Evolutionary conservation across 1,140 invertebrate species (phyloP), one percentile per base, ranked within the genome.

Genomic region (Hydropsyche tenuis): DNA sequence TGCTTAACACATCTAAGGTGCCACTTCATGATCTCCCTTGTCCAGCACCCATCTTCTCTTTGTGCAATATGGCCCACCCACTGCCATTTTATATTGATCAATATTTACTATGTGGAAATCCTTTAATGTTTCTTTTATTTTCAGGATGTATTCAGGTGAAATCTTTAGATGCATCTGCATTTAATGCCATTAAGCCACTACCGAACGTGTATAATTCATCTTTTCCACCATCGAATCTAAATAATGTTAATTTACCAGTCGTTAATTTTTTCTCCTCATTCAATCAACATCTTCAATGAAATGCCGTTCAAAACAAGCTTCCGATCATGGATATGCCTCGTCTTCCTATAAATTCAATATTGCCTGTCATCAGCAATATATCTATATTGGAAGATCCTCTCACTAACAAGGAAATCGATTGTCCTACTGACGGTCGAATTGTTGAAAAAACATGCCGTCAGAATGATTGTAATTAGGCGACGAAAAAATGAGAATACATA

Each of bases 401-500:
- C 16, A 63, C 25, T 42, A 62, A 75, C 30, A 64, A 69, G 18
- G 18, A 53, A 45, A 14, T 77, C 14, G 76, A 77, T 64, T 77
- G 76, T 48, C 85, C 85, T 7, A 74, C 82, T 0, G 68, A 80
- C 5, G 73, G 77, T 9, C 76, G 81, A 56, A 37, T 46, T 16
- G 81, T 82, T 37, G 84, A 86, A 63, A n/a, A 93, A 91, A 79
- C 87, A 90, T 79, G 93, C 93, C 0, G 87, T 86, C 0, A 83
- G 91, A 63, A 80, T 95, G 43, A 91, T 95, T 78, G 89, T 91
- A 0, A 95, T 95, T 53, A 87, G 94, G 46, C 85, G 88, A 53
- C 88, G 87, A 43, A 96, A n/a, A 96, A 84, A 95, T 96, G 90
- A 94, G 91, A 79, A 93, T 91, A 79, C 94, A 96, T 79, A 93